Base-by-base conservation (phyloP, 2,888 invertebrate species). In the Timema podura region DNA sequence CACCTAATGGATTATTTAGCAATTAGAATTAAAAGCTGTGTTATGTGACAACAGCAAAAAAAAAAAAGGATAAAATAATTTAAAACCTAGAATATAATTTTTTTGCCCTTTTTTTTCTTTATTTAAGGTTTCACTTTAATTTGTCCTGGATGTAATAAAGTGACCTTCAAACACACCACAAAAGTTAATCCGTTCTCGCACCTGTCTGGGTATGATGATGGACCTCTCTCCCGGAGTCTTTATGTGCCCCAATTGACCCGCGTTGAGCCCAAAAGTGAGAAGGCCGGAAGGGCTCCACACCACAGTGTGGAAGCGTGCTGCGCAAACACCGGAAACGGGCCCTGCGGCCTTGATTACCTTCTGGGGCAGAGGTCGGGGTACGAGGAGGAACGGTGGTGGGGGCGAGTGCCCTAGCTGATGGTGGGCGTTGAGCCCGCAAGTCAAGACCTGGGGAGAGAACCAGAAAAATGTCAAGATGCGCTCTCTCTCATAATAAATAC, bases 191-290 rank as follows among this genome's bases (percentile, higher is more conserved):
- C 49, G 16, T 64, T 57, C 13, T 67, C 68, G 70, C 51, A 76
- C 77, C 72, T 74, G 69, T 68, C 73, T 73, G 30, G 78, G 78
- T 49, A 79, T 75, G 0, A 82, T 73, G 0, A 87, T 79, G 5
- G 81, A 72, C 73, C 81, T 82, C 13, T 85, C 84, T 13, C 85
- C 84, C 15, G 81, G 81, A 54, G 74, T 74, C 78, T 82, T 84
- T 73, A 82, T 82, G 74, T 90, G 90, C 1, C 93, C 93, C 76
- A 95, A 81, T 78, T 95, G 95, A 0, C 95, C 95, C 68, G 88
- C 85, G 82, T 95, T 93, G 5, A 87, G 82, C 2, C 95, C 95
- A 89, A 92, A 95, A 0, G 91, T 89, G 79, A 88, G 93, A 0
- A 93, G 80, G 0, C 84, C 84, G 47, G 84, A 80, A 0, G 80